phyloP scores from a whole-genome alignment of 2,113 vertebrate species.

The Sciurus niger region DNA sequence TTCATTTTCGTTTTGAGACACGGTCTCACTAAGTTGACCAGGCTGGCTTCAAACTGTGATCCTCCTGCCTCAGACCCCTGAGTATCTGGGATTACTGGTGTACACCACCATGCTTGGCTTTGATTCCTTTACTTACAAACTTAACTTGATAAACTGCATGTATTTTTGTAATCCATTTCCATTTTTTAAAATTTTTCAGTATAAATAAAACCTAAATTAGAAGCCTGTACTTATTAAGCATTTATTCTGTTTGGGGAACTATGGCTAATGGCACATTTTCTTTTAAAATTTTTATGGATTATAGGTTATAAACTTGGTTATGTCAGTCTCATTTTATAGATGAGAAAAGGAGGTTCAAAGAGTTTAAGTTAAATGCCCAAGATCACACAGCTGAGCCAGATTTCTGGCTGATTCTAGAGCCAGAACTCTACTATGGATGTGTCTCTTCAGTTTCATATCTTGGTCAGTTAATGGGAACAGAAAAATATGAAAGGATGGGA shows the following conservation, averaged over 20 bases:
- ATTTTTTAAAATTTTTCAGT: background rate
- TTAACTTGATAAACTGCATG: background rate
- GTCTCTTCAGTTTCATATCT: background rate
- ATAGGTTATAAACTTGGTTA: background rate
- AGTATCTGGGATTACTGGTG: background rate
- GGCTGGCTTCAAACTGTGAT: background rate
- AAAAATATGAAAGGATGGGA: background rate
- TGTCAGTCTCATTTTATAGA: background rate
- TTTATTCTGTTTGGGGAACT: conserved; percentile 9
- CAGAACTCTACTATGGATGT: background rate
- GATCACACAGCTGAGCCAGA: background rate
- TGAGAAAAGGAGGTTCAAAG: conserved; percentile 31
- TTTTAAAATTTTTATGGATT: background rate
- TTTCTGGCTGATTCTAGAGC: background rate
- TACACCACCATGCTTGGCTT: background rate
- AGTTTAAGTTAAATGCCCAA: background rate
- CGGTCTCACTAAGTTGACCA: background rate
- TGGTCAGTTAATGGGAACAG: background rate
- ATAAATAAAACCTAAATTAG: conserved; percentile 50
- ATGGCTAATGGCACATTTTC: background rate
- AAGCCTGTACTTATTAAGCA: conserved; percentile 8
- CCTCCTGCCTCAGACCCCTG: background rate
- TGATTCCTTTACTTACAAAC: conserved; percentile 25
- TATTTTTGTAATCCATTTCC: conserved; percentile 30
- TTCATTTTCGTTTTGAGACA: background rate